A percentile compares a stretch with the other conserved stretches of the same genome.
These are phyloP conservation scores for Drosophila guanche DNA, from an alignment of 1,140 invertebrate species.

Conservation along the genomic window DNA sequence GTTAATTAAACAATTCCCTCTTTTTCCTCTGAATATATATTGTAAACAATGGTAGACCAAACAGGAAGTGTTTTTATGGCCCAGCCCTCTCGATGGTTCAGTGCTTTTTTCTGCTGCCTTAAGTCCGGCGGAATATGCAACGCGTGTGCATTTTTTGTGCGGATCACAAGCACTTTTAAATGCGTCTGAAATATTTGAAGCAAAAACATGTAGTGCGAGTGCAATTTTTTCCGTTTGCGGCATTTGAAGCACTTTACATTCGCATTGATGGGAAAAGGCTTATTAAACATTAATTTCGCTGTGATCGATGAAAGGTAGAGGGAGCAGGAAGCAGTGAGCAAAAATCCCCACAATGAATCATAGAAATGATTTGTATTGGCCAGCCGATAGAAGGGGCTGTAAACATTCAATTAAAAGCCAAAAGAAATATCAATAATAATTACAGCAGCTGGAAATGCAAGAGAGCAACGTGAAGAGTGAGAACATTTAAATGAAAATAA, in stretches of 20 bases:
- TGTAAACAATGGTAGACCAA: conserved; percentile 29
- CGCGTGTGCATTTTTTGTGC: conserved; percentile 52
- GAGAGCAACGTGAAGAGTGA: background rate
- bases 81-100: conserved; percentile 28
- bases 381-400: conserved; percentile 28
- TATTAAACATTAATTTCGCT: conserved; percentile 47
- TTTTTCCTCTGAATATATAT: background rate
- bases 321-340: background rate
- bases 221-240: conserved; percentile 21
- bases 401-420: conserved; percentile 15
- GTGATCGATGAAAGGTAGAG: conserved; percentile 19
- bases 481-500: conserved; percentile 38
- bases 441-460: conserved; percentile 29
- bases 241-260: background rate
- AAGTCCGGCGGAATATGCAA: conserved; percentile 27
- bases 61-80: conserved; percentile 23
- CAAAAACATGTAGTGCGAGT: conserved; percentile 32
- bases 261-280: conserved; percentile 8
- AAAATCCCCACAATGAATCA: conserved; percentile 2
- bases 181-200: conserved; percentile 39
- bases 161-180: conserved; percentile 43
- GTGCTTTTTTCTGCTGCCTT: conserved; percentile 31
- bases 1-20: conserved; percentile 75
- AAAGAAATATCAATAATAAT: conserved; percentile 18
- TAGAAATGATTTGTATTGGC: conserved; percentile 31